Evolutionary conservation across 2,113 vertebrate genomes (phyloP).

Genomic region (Forbesichthys papilliferus): DNA sequence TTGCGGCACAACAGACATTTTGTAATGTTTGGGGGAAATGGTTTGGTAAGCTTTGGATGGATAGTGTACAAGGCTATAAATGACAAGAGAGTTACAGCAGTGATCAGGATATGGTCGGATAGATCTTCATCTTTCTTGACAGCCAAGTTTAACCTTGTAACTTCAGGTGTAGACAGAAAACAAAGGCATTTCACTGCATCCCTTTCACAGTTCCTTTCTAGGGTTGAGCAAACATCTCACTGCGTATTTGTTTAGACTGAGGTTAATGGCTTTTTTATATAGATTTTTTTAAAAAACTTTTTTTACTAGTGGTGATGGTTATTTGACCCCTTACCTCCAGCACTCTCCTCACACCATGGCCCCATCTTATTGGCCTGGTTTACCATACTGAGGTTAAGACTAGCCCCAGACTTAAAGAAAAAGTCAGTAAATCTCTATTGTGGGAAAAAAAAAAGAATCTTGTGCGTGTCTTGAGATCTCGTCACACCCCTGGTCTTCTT

Average conservation of each 20-base stretch:
- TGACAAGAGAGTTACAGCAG: not conserved
- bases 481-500: not conserved
- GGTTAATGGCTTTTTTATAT: constrained; percentile 3
- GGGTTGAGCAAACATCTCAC: constrained; percentile 35
- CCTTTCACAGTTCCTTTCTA: constrained; percentile 29
- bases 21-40: constrained; percentile 51
- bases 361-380: no score
- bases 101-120: not conserved
- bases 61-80: constrained; percentile 4
- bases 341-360: not conserved
- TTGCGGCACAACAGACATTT: constrained; percentile 26
- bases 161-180: constrained; percentile 17
- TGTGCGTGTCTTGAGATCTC: no score
- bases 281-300: not conserved
- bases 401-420: no score
- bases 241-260: constrained; percentile 9
- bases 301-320: constrained; percentile 31
- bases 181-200: constrained; percentile 8
- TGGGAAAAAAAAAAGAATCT: no score
- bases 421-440: no score
- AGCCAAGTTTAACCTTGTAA: not conserved
- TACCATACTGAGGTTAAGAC: no score
- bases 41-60: constrained; percentile 22
- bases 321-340: constrained; percentile 16
- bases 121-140: not conserved